Evolutionary conservation across 2,797 vertebrate species (phyloP), one percentile per base, ranked within the genome.

Genomic region (Podarcis siculus): DNA sequence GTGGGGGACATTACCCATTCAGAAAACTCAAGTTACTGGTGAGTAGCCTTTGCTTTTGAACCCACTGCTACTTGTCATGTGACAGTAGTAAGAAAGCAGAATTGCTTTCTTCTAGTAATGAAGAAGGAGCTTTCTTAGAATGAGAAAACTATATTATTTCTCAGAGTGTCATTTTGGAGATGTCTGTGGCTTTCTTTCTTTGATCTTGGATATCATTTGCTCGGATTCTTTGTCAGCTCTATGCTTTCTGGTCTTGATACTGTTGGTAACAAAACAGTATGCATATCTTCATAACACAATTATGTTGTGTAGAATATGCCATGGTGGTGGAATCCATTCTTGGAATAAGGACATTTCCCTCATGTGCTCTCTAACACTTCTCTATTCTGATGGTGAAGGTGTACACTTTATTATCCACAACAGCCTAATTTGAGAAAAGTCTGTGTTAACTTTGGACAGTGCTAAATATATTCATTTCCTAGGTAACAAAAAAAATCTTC

Each of bases 41-140:
- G 90, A 91, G 90, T 91, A 91, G 73, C 66, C 37, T 69, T 88
- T 87, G 82, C 45, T 86, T 88, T 78, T 67, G 82, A 86, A 89
- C 42, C 13, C 85, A 0, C 39, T 90, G 37, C 23, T 79, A 64
- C 61, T 67, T 84, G 39, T 61, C 72, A 13, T 86, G 25, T 79
- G 4, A 89, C 37, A 73, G 2, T 79, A 72, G 61, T 83, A 71
- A 15, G 88, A 81, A 91, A 82, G 75, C 73, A 69, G 42, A 89
- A 82, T 71, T 66, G 39, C 0, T 86, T 49, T 79, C 66, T 85
- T 12, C 8, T 72, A 85, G 17, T 64, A 84, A 39, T 39, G 13
- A 93, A 76, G 13, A 92, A 76, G 19, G 5, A 84, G 25, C 4
- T 49, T 81, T 8, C 55, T 75, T 19, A 75, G 30, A 84, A 89